phyloP scores from a whole-genome alignment of 2,113 vertebrate genomes.

The Aleadryas rufinucha region DNA sequence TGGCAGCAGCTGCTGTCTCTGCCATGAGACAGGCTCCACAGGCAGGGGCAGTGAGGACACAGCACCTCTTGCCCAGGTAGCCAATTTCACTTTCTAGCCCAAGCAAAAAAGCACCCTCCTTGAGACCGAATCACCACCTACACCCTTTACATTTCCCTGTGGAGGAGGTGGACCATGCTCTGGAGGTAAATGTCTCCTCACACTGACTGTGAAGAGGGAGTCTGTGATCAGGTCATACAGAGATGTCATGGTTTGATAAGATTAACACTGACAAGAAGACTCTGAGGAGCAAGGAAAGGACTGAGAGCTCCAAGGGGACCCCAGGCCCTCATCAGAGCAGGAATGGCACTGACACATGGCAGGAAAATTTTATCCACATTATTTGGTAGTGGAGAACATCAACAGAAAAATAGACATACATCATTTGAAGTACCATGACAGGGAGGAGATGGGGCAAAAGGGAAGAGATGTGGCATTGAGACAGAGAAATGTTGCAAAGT shows the following conservation, averaged over 20 bases:
- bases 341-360: not conserved
- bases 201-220: not conserved
- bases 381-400: not conserved
- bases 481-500: not conserved
- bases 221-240: not conserved
- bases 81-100: not conserved
- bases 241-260: not conserved
- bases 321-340: not conserved
- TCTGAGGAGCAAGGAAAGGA: not conserved
- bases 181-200: not conserved
- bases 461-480: not conserved
- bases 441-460: not conserved
- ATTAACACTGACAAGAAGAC: not conserved
- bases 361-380: not conserved
- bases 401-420: not conserved
- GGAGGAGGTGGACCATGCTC: not conserved
- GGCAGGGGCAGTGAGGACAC: not conserved
- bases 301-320: not conserved
- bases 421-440: fast-evolving
- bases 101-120: not conserved
- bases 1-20: not conserved
- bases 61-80: not conserved
- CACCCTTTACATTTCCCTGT: not conserved
- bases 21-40: not conserved
- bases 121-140: not conserved